Percentiles rank a stretch among this genome's conserved stretches.
These are phyloP conservation scores for Rhagoletis pomonella DNA, from an alignment of 1,140 invertebrate species.

Conservation along the genomic window DNA sequence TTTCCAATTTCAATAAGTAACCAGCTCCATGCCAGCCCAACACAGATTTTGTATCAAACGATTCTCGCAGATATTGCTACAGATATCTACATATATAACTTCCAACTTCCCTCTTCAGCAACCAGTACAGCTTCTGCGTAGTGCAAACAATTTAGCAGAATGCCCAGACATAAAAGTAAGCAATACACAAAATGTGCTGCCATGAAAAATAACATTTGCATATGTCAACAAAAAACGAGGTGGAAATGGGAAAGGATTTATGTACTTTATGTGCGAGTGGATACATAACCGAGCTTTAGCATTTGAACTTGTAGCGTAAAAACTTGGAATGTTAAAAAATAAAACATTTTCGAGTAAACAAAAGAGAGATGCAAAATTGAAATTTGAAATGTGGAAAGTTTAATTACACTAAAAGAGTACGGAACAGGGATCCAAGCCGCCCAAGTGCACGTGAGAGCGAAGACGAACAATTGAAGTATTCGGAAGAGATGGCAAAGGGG, in stretches of 20 bases:
- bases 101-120: no score
- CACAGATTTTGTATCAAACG: no score
- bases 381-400: conserved; percentile 71
- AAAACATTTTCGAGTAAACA: conserved; percentile 48
- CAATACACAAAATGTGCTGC: conserved; percentile 31
- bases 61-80: no score
- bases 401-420: conserved; percentile 43
- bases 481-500: neutral
- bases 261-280: conserved; percentile 55
- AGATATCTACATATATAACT: no score
- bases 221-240: conserved; percentile 70
- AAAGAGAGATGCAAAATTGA: conserved; percentile 66
- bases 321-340: conserved; percentile 64
- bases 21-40: no score
- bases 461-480: neutral
- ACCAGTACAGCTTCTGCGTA: no score
- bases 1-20: no score
- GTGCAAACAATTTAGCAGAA: conserved; percentile 43
- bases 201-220: conserved; percentile 66
- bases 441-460: neutral
- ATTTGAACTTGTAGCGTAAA: conserved; percentile 52
- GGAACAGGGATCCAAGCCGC: neutral
- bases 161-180: conserved; percentile 49
- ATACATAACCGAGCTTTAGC: conserved; percentile 55
- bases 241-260: conserved; percentile 67